phyloP scores from a whole-genome alignment of 1,140 invertebrate genomes.

The Ericerus pela region DNA sequence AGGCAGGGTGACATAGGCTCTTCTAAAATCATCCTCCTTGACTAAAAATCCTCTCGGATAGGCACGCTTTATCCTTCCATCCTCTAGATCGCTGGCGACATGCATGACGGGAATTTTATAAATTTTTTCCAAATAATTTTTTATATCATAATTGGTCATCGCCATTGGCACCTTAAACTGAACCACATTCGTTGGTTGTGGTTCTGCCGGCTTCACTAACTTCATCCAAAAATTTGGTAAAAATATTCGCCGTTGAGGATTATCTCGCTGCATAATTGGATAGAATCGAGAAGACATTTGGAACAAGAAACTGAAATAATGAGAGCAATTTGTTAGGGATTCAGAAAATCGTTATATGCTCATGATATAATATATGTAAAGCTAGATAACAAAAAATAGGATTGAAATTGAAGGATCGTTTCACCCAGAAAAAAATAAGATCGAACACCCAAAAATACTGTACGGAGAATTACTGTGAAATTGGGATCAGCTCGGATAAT shows the following conservation, averaged over 20 bases:
- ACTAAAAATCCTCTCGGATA: constrained; percentile 42
- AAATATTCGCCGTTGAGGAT: constrained; percentile 76
- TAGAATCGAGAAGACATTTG: constrained; percentile 34
- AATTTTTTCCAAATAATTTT: constrained; percentile 89
- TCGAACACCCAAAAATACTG: too few species aligned
- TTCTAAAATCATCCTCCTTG: constrained; percentile 72
- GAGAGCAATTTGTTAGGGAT: too few species aligned
- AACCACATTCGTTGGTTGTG: constrained; percentile 55
- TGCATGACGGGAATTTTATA: constrained; percentile 64
- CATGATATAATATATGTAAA: too few species aligned
- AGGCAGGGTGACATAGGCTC: constrained; percentile 56
- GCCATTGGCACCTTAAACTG: constrained; percentile 72
- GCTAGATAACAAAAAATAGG: too few species aligned
- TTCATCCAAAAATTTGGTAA: constrained; percentile 93
- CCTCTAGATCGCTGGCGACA: constrained; percentile 51
- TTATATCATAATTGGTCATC: constrained; percentile 76
- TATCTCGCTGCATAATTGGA: constrained; percentile 73
- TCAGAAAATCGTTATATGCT: too few species aligned
- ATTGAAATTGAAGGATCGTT: too few species aligned
- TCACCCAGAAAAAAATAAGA: too few species aligned
- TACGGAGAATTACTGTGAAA: too few species aligned
- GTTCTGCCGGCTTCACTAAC: constrained; percentile 45
- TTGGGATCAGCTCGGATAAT: too few species aligned
- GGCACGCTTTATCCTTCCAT: constrained; percentile 36
- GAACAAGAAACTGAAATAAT: too few species aligned